Conservation (phyloP, 2,888 invertebrate genomes). For the Coenonympha glycerion region DNA sequence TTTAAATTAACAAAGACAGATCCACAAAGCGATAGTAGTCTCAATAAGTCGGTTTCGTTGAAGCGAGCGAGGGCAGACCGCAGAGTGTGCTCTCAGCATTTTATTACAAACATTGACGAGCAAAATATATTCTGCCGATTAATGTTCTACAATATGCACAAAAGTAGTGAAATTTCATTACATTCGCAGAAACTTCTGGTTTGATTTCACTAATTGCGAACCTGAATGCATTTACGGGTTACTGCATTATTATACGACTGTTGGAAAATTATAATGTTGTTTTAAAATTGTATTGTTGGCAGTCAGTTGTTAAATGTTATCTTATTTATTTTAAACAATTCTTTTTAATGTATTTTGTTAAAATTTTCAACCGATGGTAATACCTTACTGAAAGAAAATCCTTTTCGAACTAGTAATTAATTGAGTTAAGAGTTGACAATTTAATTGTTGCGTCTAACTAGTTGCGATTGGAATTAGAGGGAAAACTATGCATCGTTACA, state of each 20-base stretch:
- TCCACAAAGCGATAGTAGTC: neutral
- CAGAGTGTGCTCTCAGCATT: slow-evolving; percentile 38
- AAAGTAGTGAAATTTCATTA: slow-evolving; percentile 40
- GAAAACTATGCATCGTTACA: slow-evolving; percentile 32
- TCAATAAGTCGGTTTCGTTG: neutral
- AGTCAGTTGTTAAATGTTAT: neutral
- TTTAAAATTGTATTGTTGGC: slow-evolving; percentile 10
- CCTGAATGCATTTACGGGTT: slow-evolving; percentile 25
- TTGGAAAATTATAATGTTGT: slow-evolving; percentile 9
- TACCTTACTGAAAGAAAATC: too few species aligned
- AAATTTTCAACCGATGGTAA: too few species aligned
- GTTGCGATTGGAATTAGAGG: slow-evolving; percentile 13
- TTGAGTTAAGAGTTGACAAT: neutral
- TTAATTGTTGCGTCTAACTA: neutral
- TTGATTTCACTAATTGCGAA: slow-evolving; percentile 35
- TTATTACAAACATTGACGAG: slow-evolving; percentile 57
- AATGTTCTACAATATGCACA: slow-evolving; percentile 48
- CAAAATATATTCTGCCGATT: slow-evolving; percentile 49
- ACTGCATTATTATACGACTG: slow-evolving; percentile 8
- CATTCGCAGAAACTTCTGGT: slow-evolving; percentile 33
- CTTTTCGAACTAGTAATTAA: too few species aligned
- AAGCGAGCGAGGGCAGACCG: slow-evolving; percentile 26
- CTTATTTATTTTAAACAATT: neutral
- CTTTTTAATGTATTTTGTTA: too few species aligned
- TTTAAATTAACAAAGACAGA: neutral